Percentiles rank a stretch among this genome's conserved stretches.
Conservation (phyloP, 1,140 invertebrate species). For the Euborellia annulipes region DNA sequence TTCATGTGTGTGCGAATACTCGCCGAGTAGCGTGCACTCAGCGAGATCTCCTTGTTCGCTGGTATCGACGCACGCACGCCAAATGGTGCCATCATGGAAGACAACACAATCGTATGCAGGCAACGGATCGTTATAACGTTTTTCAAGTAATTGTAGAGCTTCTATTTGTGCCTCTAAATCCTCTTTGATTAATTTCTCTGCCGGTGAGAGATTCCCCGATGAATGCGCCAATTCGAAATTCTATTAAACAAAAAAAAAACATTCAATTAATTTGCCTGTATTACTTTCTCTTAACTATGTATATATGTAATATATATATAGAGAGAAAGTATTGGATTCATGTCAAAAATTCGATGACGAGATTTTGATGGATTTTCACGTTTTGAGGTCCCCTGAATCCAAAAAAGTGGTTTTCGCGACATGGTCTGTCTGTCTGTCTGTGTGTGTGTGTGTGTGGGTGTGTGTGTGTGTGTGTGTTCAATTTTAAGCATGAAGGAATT, state of each 20-base stretch:
- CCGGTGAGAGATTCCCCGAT: constrained; percentile 32
- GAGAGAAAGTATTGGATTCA: too few species aligned
- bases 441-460: too few species aligned
- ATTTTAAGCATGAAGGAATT: too few species aligned
- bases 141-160: constrained; percentile 65
- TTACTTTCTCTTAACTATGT: too few species aligned
- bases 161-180: constrained; percentile 79
- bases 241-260: constrained; percentile 14
- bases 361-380: too few species aligned
- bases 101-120: constrained; percentile 88
- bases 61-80: constrained; percentile 79
- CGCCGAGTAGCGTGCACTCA: constrained; percentile 59
- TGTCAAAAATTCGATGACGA: too few species aligned
- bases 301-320: too few species aligned
- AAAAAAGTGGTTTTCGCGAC: too few species aligned
- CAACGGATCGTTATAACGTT: constrained; percentile 73
- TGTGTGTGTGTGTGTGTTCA: too few species aligned
- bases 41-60: constrained; percentile 65
- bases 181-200: constrained; percentile 77
- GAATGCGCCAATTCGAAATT: constrained; percentile 29
- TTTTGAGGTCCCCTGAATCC: too few species aligned
- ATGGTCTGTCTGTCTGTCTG: too few species aligned
- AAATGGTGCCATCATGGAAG: constrained; percentile 67
- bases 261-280: constrained; percentile 6
- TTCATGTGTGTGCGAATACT: constrained; percentile 68